Conservation (phyloP, 2,113 vertebrate species). For the Centropristis striata region DNA sequence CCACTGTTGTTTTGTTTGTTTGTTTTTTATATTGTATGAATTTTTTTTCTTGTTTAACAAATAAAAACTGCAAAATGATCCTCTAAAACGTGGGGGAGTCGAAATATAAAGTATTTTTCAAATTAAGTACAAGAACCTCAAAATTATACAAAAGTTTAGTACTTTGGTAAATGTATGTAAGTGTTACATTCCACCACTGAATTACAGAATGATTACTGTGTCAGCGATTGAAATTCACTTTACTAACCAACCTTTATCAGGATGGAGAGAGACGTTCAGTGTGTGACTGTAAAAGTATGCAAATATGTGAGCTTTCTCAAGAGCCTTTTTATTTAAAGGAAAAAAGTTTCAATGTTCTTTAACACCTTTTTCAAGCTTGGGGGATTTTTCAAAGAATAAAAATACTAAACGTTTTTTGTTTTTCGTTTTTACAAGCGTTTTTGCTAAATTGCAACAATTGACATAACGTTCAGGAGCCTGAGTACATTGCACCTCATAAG, state of each 20-base stretch:
- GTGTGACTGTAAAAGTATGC: neutral
- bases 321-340: neutral
- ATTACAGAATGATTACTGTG: neutral
- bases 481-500: conserved; percentile 63
- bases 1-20: neutral
- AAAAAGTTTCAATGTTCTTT: neutral
- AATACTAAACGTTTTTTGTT: conserved; percentile 16
- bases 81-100: neutral
- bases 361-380: neutral
- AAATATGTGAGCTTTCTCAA: neutral
- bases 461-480: conserved; percentile 26
- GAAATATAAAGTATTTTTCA: neutral
- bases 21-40: too few species aligned
- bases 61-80: neutral
- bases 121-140: too few species aligned
- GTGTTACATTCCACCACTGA: neutral
- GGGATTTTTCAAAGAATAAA: conserved; percentile 18
- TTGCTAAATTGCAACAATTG: conserved; percentile 54
- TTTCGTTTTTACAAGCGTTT: conserved; percentile 32
- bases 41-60: too few species aligned
- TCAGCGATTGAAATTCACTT: neutral
- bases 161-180: too few species aligned
- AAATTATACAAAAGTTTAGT: too few species aligned
- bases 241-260: neutral
- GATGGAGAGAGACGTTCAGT: neutral